Evolutionary conservation across 2,113 vertebrate species (phyloP).

Genomic region (Lampris megalopsis): DNA sequence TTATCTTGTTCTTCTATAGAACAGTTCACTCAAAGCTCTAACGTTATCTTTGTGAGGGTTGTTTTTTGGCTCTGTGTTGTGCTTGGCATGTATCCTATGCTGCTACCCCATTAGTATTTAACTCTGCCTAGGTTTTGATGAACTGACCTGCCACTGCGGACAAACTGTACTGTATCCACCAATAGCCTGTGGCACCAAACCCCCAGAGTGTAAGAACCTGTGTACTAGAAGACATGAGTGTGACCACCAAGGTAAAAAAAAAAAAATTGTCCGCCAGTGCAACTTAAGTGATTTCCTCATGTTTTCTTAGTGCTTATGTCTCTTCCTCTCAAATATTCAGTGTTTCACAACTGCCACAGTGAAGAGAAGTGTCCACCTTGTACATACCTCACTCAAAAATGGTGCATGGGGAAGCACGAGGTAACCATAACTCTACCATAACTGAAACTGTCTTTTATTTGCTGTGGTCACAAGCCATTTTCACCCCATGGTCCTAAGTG

Average conservation of each 20-base stretch:
- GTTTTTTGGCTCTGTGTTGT: constrained; percentile 4
- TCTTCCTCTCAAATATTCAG: constrained; percentile 73
- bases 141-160: constrained; percentile 95
- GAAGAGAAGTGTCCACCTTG: constrained; percentile 98
- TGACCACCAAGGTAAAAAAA: constrained; percentile 90
- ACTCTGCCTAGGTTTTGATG: constrained; percentile 90
- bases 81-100: neutral
- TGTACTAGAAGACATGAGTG: constrained; percentile 94
- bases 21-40: neutral
- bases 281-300: neutral
- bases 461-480: neutral
- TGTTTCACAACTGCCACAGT: constrained; percentile 96
- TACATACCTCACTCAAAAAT: constrained; percentile 96
- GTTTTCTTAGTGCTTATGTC: neutral
- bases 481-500: neutral
- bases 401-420: constrained; percentile 99
- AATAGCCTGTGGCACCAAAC: constrained; percentile 94
- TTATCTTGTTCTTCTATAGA: neutral
- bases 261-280: fast-evolving
- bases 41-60: neutral
- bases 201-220: constrained; percentile 93
- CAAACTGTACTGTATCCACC: constrained; percentile 93
- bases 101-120: neutral
- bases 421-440: constrained; percentile 74
- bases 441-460: neutral